phyloP scores from a whole-genome alignment of 2,888 invertebrate genomes.

The Eumacrocentrus americanus region DNA sequence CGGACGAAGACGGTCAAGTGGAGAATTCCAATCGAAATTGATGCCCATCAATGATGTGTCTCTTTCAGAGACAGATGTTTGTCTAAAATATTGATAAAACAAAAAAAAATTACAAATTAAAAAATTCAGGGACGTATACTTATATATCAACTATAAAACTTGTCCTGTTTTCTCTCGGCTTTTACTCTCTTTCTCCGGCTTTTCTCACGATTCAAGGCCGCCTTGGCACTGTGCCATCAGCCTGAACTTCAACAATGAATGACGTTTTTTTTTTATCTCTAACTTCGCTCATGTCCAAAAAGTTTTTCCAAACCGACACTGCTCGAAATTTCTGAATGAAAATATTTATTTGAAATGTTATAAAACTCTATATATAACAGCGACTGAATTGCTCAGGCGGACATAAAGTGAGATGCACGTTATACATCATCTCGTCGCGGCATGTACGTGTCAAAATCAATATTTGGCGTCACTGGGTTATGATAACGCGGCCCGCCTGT shows the following conservation, averaged over 20 bases:
- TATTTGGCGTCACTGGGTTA: constrained; percentile 61
- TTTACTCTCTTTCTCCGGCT: constrained; percentile 18
- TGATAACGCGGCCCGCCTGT: constrained; percentile 51
- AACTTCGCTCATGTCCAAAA: background rate
- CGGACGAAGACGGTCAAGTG: constrained; percentile 36
- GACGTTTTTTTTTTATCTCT: background rate
- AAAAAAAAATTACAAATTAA: too few species aligned
- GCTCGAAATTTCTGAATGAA: constrained; percentile 11
- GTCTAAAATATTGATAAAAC: too few species aligned
- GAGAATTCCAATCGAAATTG: constrained; percentile 34
- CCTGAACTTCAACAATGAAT: background rate
- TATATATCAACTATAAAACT: background rate
- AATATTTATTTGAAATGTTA: constrained; percentile 1
- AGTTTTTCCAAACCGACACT: background rate
- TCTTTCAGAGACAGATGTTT: background rate
- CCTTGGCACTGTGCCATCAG: constrained; percentile 31
- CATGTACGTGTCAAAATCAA: constrained; percentile 61
- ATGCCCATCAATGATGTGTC: constrained; percentile 27
- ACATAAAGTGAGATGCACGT: constrained; percentile 26
- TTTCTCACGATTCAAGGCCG: constrained; percentile 35
- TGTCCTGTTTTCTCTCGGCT: constrained; percentile 15
- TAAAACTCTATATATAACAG: too few species aligned
- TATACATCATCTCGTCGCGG: constrained; percentile 49
- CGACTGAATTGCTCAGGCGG: constrained; percentile 30
- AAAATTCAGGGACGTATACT: too few species aligned